Base-by-base conservation (phyloP, 2,888 invertebrate species). In the Phaedon cochleariae region DNA sequence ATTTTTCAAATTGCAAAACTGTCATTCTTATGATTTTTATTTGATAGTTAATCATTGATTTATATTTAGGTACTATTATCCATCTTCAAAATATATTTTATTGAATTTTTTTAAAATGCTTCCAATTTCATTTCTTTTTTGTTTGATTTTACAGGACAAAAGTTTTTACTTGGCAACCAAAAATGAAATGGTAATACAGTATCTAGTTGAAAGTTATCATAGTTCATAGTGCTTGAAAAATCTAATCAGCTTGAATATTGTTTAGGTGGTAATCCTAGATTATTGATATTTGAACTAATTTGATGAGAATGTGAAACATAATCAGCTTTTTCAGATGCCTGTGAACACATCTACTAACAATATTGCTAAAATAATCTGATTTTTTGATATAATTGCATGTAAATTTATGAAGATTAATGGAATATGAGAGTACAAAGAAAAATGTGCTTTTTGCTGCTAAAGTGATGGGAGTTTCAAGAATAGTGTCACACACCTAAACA, bases 101-200 rank as follows among this genome's bases (percentile, higher is more conserved):
- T 7, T 26, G 4, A 26, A 26, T 61, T 45, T 59, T 58, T 67
- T 64, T 65, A 62, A 64, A 71, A 69, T 70, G 48, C 51, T 62
- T 58, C 34, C 65, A 67, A 49, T 72, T 64, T 69, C 73, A 57
- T 63, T 72, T 86, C 86, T 83, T 86, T 83, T 61, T 61, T 51
- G 46, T 58, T 69, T 73, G 68, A 63, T 64, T 87, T 92, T 92
- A 85, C 92, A 93, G 92, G 91, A 92, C 92, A 87, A 92, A 92
- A 88, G 89, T 91, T 85, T 91, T 92, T 89, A 91, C 91, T 85
- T 90, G 92, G 87, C 92, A 91, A 88, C 90, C 89, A 88, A 92
- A 92, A 87, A 90, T 90, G 81, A 90, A 91, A 91, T 92, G 92
- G 92, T 93, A 92, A 92, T 65, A 60, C 37, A 65, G 6, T 41